phyloP scores from a whole-genome alignment of 2,797 vertebrate genomes.

The Gorsachius magnificus region DNA sequence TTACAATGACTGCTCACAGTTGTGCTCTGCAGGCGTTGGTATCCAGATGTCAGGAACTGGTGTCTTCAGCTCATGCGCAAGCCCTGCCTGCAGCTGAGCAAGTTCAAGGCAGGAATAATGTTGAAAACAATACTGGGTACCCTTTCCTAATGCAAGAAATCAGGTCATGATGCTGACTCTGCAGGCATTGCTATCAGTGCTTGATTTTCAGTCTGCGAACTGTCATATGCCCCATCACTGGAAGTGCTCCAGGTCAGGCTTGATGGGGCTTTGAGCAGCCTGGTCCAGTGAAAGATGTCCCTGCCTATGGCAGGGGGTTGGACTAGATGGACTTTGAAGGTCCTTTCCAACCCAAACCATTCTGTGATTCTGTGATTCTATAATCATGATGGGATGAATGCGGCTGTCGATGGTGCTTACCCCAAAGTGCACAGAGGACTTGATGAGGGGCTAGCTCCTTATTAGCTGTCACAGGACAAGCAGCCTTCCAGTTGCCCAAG shows the following conservation, averaged over 20 bases:
- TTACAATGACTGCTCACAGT: not conserved
- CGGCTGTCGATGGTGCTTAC: not conserved
- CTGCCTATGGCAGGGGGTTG: not conserved
- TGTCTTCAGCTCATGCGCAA: not conserved
- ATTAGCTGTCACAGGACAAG: not conserved
- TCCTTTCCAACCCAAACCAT: not conserved
- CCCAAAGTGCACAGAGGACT: not conserved
- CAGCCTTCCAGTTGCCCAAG: not conserved
- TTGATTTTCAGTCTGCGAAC: not conserved
- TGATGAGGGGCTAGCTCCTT: not conserved
- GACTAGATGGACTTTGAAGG: not conserved
- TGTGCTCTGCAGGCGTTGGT: not conserved
- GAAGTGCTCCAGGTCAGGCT: not conserved
- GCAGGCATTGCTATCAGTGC: not conserved
- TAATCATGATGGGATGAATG: not conserved
- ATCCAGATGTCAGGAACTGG: not conserved
- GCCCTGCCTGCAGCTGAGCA: not conserved
- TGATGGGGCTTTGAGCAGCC: not conserved
- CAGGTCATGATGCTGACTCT: not conserved
- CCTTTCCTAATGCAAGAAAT: not conserved
- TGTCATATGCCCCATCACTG: not conserved
- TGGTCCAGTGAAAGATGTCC: not conserved
- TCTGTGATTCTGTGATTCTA: not conserved
- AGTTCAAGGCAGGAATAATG: not conserved
- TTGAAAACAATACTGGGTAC: not conserved